Conservation (phyloP, 1,140 invertebrate genomes). For the Colletes latitarsis region DNA sequence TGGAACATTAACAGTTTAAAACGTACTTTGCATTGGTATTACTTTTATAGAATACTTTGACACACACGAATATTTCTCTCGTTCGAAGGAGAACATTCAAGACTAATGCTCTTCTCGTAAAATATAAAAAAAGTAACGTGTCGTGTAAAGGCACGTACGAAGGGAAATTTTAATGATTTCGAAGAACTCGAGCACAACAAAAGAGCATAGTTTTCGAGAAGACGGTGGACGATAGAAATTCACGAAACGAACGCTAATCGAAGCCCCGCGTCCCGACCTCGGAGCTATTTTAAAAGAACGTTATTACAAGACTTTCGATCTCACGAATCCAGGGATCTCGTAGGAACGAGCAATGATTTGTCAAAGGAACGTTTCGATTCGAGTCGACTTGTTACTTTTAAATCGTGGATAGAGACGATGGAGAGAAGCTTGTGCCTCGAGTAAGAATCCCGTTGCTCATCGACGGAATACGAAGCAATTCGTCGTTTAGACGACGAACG, state of each 20-base stretch:
- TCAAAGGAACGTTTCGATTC: conserved; percentile 33
- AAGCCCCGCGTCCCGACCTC: conserved; percentile 64
- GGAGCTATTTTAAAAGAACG: conserved; percentile 74
- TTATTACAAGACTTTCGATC: conserved; percentile 33
- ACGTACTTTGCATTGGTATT: too few species aligned
- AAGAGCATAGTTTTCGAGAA: not conserved
- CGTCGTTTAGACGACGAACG: not conserved
- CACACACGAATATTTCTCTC: too few species aligned
- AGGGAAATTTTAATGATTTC: too few species aligned
- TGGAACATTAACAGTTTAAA: too few species aligned
- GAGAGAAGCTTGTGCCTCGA: not conserved
- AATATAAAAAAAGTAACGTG: too few species aligned
- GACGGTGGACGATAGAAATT: conserved; percentile 20
- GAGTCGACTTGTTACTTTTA: conserved; percentile 39
- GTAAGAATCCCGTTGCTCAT: not conserved
- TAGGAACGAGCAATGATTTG: conserved; percentile 33
- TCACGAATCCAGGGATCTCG: conserved; percentile 9
- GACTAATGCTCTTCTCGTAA: too few species aligned
- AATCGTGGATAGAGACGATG: not conserved
- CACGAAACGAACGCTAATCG: conserved; percentile 19
- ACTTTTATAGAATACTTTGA: too few species aligned
- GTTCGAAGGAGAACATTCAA: too few species aligned
- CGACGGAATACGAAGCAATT: not conserved
- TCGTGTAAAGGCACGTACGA: too few species aligned
- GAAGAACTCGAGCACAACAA: too few species aligned